Evolutionary conservation across 2,113 vertebrate genomes (phyloP), one percentile per base, ranked within the genome.

Genomic region (Semnornis frantzii): DNA sequence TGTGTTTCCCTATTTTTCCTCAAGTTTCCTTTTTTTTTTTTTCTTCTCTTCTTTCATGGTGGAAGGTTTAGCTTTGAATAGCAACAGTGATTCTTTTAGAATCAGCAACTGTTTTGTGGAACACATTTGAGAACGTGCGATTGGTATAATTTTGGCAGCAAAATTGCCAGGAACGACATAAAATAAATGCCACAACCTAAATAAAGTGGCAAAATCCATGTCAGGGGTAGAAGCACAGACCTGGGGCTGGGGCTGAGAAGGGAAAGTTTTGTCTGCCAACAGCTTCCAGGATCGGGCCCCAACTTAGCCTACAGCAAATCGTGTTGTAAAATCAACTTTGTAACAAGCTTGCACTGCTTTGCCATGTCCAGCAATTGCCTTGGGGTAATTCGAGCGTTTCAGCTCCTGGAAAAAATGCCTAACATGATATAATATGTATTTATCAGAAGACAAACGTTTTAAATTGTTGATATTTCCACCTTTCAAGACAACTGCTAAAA

Each of bases 401-500:
- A 52, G 13, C 81, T 92, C 78, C 59, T 84, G 64, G 30, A 95
- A 91, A 97, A 39, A 95, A 92, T 30, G 73, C 59, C 71, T 83
- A 94, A 94, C 80, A 71, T 95, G 68, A 88, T 94, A 89, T 88
- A 91, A 84, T 89, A 87, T 92, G 37, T 78, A 85, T 90, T 92
- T 92, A 91, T 94, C 92, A 95, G 87, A n/a, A 79, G 69, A 66
- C 54, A 77, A 93, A 78, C 50, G 59, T 66, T 77, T 34, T 60
- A 69, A 95, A 96, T 85, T 91, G 72, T 90, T 95, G 82, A 94
- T 95, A 90, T 87, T 94, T 96, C 75, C 63, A 69, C 42, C 42
- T 95, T 97, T 97, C 52, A 91, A 89, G 86, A 91, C 54, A 93
- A 90, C 54, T 88, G 91, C 85, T 92, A 87, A 82, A 96, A 97